A percentile compares a stretch with the other conserved stretches of the same genome.
Conservation (phyloP, 2,888 invertebrate species). For the Margaritifera margaritifera region DNA sequence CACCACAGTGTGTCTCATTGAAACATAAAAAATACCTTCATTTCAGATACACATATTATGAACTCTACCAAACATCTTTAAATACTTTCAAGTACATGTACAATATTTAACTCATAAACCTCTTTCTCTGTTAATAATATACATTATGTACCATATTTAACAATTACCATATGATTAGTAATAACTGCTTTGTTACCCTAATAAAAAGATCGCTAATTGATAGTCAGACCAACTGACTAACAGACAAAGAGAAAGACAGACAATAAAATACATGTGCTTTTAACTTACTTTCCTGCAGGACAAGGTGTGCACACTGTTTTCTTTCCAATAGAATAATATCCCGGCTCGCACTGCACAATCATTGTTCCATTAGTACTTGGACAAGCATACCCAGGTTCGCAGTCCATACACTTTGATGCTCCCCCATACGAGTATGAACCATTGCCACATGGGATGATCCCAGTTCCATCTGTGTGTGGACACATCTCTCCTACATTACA, state of each 20-base stretch:
- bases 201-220: not conserved
- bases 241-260: not conserved
- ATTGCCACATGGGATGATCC: constrained; percentile 51
- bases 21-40: too few species aligned
- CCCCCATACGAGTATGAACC: constrained; percentile 64
- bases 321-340: constrained; percentile 51
- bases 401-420: constrained; percentile 47
- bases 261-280: not conserved
- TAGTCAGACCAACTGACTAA: not conserved
- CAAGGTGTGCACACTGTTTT: constrained; percentile 55
- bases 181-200: too few species aligned
- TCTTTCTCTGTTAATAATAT: too few species aligned
- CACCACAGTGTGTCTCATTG: too few species aligned
- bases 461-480: constrained; percentile 61
- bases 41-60: too few species aligned
- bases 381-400: constrained; percentile 56
- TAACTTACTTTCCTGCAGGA: constrained; percentile 54
- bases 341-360: constrained; percentile 41
- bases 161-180: too few species aligned
- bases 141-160: too few species aligned
- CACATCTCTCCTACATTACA: constrained; percentile 65
- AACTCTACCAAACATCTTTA: too few species aligned
- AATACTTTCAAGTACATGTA: too few species aligned
- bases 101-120: too few species aligned
- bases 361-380: constrained; percentile 42